Base-by-base conservation (phyloP, 1,140 invertebrate genomes). In the Solen grandis region DNA sequence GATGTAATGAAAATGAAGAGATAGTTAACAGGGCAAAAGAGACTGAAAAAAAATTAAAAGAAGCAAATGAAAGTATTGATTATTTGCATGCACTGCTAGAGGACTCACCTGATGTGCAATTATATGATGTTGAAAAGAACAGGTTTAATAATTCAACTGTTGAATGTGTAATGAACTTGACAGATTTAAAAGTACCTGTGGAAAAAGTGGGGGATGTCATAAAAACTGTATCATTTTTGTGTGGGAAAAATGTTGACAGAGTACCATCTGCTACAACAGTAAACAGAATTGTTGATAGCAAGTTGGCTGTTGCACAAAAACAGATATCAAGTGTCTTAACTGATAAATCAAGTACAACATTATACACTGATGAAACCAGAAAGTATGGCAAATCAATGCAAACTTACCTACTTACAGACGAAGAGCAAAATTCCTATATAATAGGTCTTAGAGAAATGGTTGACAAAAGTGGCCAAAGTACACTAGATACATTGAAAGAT, bases 371-470 rank as follows among this genome's bases (percentile, higher is more conserved):
- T 68, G 74, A 78, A 60, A 78, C 75, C 13, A 4, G 65, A 13
- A 78, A 69, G 62, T 78, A 66, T 69, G 75, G 75, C 14, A 78
- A 68, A 68, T 59, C 63, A 5, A 66, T 46, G n/a, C 38, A 78
- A 22, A 41, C 41, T 14, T 78, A 46, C 41, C 35, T 69, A 25
- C n/a, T 46, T 0, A 78, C 35, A 27, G 77, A 70, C 50, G 29
- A 70, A 25, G n/a, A 70, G 1, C 66, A 80, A 80, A 72, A 62
- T 36, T 31, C 65, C 31, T 80, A 70, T 19, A 27, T 78, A 29
- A 33, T 78, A 16, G 69, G 69, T 55, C 19, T 72, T 31, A 27
- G 69, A 1, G 69, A 72, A n/a, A 16, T 72, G 8, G 41, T 10
- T n/a, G 59, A 31, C 35, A 72, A 59, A 57, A 57, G 31, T 5